Percentiles rank a stretch among this genome's conserved stretches.
These are phyloP conservation scores for Solea senegalensis DNA, from an alignment of 2,113 vertebrate species.

Conservation along the genomic window DNA sequence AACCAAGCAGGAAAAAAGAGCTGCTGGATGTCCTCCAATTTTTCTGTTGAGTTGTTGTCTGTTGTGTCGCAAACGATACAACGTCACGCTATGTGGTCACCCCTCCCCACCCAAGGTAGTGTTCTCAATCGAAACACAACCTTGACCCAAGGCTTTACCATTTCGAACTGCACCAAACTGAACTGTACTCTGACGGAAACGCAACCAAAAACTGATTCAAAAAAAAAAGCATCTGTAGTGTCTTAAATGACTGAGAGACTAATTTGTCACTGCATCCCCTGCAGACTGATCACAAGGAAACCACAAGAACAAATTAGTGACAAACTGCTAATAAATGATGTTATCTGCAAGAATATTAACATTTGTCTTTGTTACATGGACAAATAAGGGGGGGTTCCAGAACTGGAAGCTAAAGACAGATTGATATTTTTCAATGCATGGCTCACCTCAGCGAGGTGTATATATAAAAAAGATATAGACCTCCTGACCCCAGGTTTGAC, in stretches of 20 bases:
- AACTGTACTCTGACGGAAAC: too few relatives aligned
- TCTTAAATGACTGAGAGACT: background rate
- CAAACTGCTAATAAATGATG: slow-evolving; percentile 14
- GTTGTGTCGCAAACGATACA: too few relatives aligned
- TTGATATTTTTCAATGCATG: background rate
- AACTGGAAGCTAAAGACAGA: background rate
- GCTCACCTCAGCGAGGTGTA: slow-evolving; percentile 9
- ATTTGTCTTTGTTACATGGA: slow-evolving; percentile 14
- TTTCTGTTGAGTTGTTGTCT: too few relatives aligned
- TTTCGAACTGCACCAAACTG: too few relatives aligned
- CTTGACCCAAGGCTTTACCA: too few relatives aligned
- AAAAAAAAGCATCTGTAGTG: background rate
- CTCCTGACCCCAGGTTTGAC: background rate
- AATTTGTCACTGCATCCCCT: slow-evolving; percentile 4
- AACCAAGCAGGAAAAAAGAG: too few relatives aligned
- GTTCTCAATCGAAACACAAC: too few relatives aligned
- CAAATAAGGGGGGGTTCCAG: background rate
- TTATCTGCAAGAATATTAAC: slow-evolving; percentile 12
- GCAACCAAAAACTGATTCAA: background rate
- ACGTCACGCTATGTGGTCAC: too few relatives aligned
- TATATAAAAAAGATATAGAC: slow-evolving; percentile 4
- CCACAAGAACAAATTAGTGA: slow-evolving; percentile 1
- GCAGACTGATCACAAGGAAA: slow-evolving; percentile 32
- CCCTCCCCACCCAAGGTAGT: too few relatives aligned
- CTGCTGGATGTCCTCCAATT: too few relatives aligned